Evolutionary conservation across 2,888 invertebrate genomes (phyloP).

Genomic region (Drosophila ustulata): DNA sequence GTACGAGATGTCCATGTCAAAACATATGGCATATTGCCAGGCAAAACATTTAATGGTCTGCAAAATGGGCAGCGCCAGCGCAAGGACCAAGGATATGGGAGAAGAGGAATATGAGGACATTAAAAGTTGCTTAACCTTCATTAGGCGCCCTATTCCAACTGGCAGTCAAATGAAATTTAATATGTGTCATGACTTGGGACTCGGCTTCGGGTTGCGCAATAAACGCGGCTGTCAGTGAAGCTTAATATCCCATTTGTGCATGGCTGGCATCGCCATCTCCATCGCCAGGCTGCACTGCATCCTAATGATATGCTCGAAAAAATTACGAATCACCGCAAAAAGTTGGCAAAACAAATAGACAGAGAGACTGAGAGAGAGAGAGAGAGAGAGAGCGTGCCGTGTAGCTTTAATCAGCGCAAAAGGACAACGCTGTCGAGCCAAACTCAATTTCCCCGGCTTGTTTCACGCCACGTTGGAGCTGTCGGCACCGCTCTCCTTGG

Average conservation of each 20-base stretch:
- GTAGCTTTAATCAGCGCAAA: constrained; percentile 60
- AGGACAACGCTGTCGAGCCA: constrained; percentile 15
- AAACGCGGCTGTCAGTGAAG: constrained; percentile 57
- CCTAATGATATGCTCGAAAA: constrained; percentile 75
- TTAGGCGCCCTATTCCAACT: constrained; percentile 62
- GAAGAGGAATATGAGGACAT: constrained; percentile 56
- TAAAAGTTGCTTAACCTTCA: constrained; percentile 82
- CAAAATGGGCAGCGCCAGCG: constrained; percentile 66
- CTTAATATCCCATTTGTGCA: constrained; percentile 77
- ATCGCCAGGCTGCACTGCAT: constrained; percentile 56
- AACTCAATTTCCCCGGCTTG: constrained; percentile 62
- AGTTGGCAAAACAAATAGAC: constrained; percentile 62
- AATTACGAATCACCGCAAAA: constrained; percentile 70
- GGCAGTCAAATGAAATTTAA: constrained; percentile 74
- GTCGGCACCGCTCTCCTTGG: constrained; percentile 3
- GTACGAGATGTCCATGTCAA: constrained; percentile 64
- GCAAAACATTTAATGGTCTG: constrained; percentile 80
- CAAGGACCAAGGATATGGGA: constrained; percentile 13
- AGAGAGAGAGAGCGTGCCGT: constrained; percentile 12
- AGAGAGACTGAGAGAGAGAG: neutral
- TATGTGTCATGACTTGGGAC: constrained; percentile 64
- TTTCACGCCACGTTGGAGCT: constrained; percentile 52
- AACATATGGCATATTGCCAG: constrained; percentile 80
- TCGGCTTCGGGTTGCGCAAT: constrained; percentile 54
- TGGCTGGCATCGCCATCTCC: constrained; percentile 40